Base-by-base conservation (phyloP, 1,140 invertebrate species). In the Schlechtendalia chinensis region DNA sequence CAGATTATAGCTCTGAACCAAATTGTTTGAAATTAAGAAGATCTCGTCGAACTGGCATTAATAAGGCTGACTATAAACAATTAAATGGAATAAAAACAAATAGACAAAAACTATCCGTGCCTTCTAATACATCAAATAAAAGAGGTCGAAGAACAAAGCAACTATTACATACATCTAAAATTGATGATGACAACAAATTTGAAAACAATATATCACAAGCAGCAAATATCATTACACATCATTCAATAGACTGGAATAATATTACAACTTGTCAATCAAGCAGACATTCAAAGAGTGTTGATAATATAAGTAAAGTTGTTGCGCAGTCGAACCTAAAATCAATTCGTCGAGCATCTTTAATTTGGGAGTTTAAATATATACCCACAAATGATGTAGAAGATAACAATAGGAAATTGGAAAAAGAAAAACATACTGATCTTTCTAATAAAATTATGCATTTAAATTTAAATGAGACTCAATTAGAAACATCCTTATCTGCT, bases 281-380 rank as follows among this genome's bases (percentile, higher is more conserved):
- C 5, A 58, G 8, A 58, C 5, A 58, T 5, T 69, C 72, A 56
- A 54, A 39, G n/a, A 75, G 72, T 59, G 58, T 61, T 45, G 24
- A 77, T 50, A 71, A 71, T 71, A 50, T 71, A 1, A 53, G 16
- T 47, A 39, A 71, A 53, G 53, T 53, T 71, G 19, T 71, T 71
- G 47, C 47, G 27, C 50, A 53, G 6, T 27, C 47, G 19, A n/a
- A 32, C 16, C 22, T 4, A 59, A 77, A 77, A n/a, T 22, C 74
- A 10, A 19, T 77, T 61, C 56, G 74, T 16, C 19, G 56, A 77
- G 24, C 29, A 24, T 61, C 74, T 47, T 17, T 77, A 59, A 17
- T 39, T 17, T 77, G 56, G 74, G 27, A 77, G 1, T 61, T 77
- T 17, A 61, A 45, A 27, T 77, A 47, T 24, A 59, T 14, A 56